Base-by-base conservation (phyloP, 2,888 invertebrate species). In the Bedellia somnulentella region DNA sequence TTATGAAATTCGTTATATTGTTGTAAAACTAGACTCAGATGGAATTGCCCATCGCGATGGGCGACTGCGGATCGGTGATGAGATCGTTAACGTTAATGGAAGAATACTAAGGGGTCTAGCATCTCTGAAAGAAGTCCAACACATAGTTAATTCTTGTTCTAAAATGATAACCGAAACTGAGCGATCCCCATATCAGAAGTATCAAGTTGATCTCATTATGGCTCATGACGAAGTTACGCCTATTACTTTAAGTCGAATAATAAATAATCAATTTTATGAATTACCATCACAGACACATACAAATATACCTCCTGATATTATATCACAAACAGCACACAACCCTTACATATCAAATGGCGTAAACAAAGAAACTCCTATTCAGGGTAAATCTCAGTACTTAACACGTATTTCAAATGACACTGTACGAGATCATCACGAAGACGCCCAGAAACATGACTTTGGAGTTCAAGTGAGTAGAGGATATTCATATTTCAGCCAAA, bases 41-140 rank as follows among this genome's bases (percentile, higher is more conserved):
- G 84, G 85, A 29, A 80, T 84, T 55, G 85, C 85, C 14, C 81
- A 82, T 38, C 88, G 89, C 61, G 89, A 91, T 55, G 89, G 90
- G 12, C 80, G 89, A 44, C 78, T 95, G 36, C 80, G 84, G 45
- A 80, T 90, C 34, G 92, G 92, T 9, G 94, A 94, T 62, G 91
- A 93, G 78, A 87, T 94, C 38, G 86, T 93, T 8, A 89, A 90
- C 61, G 88, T 93, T 16, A 93, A 93, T 57, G 92, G 92, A 6
- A 83, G 82, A 47, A 83, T 89, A 38, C 64, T 94, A 35, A 80
- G 87, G 37, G 89, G 88, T 1, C 75, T 91, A 32, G 79, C 84
- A 24, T 81, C 84, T 4, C 66, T 81, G 33, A 80, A 82, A 48
- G 86, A 85, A 43, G 81, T 81, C 11, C 81, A 82, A 43, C 67